Conservation (phyloP, 2,113 vertebrate species). For the Todiramphus saurophagus region DNA sequence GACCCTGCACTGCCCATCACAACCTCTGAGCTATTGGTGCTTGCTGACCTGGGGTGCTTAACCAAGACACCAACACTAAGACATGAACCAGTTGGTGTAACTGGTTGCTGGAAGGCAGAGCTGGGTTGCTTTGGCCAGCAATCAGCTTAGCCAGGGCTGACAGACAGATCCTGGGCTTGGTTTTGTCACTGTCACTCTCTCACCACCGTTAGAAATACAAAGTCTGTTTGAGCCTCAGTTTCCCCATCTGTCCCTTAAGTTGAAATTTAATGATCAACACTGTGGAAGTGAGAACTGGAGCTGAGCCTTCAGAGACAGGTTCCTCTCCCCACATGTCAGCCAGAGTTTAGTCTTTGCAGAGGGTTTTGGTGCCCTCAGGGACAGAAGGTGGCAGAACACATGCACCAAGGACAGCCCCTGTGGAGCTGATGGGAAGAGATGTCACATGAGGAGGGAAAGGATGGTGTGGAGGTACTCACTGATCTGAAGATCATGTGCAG, state of each 20-base stretch:
- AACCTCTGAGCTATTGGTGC: too few relatives aligned
- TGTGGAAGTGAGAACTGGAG: neutral
- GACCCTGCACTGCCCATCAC: too few relatives aligned
- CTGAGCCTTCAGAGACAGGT: neutral
- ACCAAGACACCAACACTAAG: neutral
- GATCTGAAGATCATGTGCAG: slow-evolving; percentile 99
- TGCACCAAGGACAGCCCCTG: accelerated
- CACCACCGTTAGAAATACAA: neutral
- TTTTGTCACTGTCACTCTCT: neutral
- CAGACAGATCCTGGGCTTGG: neutral
- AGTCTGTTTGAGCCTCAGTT: neutral
- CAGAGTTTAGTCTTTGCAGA: neutral
- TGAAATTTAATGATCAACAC: neutral
- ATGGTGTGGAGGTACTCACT: slow-evolving; percentile 71
- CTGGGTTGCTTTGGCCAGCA: neutral
- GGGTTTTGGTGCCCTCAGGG: neutral
- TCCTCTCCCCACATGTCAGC: neutral
- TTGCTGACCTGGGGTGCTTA: neutral
- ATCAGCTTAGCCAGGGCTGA: neutral
- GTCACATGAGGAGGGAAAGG: neutral
- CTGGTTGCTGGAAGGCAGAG: too few relatives aligned
- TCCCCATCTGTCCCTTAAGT: neutral
- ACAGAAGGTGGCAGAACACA: neutral
- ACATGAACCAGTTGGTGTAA: neutral
- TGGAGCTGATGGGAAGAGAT: neutral